Evolutionary conservation across 1,140 invertebrate genomes (phyloP).

Genomic region (Drosophila kohkoa): DNA sequence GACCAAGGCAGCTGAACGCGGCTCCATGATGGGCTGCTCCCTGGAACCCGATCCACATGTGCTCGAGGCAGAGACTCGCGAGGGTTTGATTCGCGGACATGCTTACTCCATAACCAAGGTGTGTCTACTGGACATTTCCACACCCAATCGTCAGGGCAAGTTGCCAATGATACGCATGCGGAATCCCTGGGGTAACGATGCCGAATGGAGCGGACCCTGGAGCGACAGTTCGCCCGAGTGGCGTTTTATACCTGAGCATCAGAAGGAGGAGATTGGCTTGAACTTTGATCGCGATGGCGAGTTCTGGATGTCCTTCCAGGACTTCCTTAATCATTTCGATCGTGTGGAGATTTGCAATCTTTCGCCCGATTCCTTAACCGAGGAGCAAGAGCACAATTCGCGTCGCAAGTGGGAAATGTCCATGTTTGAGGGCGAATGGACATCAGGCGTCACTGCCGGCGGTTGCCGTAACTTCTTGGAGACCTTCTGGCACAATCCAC

Average conservation of each 20-base stretch:
- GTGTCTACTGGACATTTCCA: slow-evolving; percentile 94
- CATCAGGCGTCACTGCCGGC: slow-evolving; percentile 94
- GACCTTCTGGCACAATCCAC: slow-evolving; percentile 98
- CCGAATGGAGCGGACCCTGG: slow-evolving; percentile 99
- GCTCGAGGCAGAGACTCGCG: slow-evolving; percentile 94
- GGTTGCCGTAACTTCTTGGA: slow-evolving; percentile 99
- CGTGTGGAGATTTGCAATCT: slow-evolving; percentile 98
- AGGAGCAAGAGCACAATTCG: slow-evolving; percentile 88
- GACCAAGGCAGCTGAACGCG: slow-evolving; percentile 95
- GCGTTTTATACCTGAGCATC: slow-evolving; percentile 94
- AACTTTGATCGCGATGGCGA: slow-evolving; percentile 98
- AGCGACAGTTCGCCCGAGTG: slow-evolving; percentile 97
- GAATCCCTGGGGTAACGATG: slow-evolving; percentile 99
- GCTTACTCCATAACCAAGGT: slow-evolving; percentile 98
- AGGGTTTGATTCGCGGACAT: slow-evolving; percentile 97
- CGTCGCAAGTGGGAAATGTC: slow-evolving; percentile 97
- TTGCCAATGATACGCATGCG: slow-evolving; percentile 93
- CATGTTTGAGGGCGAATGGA: slow-evolving; percentile 98
- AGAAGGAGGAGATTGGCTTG: slow-evolving; percentile 95
- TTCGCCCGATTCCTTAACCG: slow-evolving; percentile 96
- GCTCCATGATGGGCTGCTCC: slow-evolving; percentile 98
- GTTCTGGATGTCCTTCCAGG: slow-evolving; percentile 98
- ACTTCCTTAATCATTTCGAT: slow-evolving; percentile 90
- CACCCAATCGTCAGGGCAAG: slow-evolving; percentile 91
- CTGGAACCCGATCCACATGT: slow-evolving; percentile 96